Percentiles rank a stretch among this genome's conserved stretches.
Evolutionary conservation across 92 coral and sea anemone species (phyloP).

Genomic region (Actinernus sp.): DNA sequence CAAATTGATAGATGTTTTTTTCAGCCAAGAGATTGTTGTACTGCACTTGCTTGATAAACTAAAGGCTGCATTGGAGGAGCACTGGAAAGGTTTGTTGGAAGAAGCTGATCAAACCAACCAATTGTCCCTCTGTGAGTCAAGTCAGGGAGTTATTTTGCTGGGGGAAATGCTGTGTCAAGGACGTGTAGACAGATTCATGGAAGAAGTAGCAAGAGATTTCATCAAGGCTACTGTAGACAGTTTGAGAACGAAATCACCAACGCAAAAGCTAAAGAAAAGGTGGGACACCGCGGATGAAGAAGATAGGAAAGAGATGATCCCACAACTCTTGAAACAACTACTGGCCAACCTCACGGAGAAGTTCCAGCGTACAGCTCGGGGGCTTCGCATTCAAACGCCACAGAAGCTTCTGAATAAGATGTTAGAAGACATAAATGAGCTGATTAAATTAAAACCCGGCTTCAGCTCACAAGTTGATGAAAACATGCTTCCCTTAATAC

Average conservation of each 20-base stretch:
- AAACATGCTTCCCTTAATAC: not conserved
- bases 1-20: slow-evolving; percentile 6
- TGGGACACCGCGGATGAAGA: slow-evolving; percentile 9
- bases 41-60: slow-evolving; percentile 4
- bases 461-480: too few relatives aligned
- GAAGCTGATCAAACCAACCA: not conserved
- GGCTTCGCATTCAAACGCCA: not conserved
- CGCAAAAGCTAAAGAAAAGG: not conserved
- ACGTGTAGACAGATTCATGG: slow-evolving; percentile 7
- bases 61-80: slow-evolving; percentile 6
- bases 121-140: not conserved
- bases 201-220: not conserved
- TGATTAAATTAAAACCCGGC: too few relatives aligned
- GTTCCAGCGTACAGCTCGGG: not conserved
- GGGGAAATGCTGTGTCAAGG: slow-evolving; percentile 7
- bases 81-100: slow-evolving; percentile 2
- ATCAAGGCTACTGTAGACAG: not conserved
- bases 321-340: not conserved
- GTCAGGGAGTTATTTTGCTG: not conserved
- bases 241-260: not conserved
- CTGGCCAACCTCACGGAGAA: not conserved
- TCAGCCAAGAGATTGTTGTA: slow-evolving; percentile 11
- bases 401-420: not conserved
- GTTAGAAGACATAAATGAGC: not conserved
- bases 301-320: not conserved